Evolutionary conservation across 2,888 invertebrate genomes (phyloP).

Genomic region (Lissonota sp.): DNA sequence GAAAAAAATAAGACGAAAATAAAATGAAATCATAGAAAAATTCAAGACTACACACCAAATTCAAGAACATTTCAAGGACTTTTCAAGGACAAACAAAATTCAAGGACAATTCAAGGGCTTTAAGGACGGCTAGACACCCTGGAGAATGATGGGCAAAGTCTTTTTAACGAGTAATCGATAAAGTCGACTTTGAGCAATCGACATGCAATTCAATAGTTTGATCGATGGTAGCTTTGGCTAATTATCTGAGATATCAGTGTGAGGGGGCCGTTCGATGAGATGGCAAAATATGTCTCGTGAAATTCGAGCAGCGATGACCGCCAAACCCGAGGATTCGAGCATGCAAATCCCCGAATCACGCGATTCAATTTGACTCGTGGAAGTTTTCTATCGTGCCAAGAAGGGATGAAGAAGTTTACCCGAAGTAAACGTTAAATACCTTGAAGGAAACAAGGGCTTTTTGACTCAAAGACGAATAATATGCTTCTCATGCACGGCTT

Average conservation of each 20-base stretch:
- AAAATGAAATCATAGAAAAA: too few species aligned
- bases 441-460: background rate
- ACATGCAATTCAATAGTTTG: background rate
- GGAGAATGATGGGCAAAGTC: too few species aligned
- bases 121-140: too few species aligned
- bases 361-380: conserved; percentile 3
- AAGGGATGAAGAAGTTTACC: background rate
- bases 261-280: background rate
- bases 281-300: background rate
- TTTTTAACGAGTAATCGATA: too few species aligned
- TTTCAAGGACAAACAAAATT: too few species aligned
- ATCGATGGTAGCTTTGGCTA: background rate
- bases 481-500: background rate
- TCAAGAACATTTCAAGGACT: too few species aligned
- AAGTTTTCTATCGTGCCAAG: background rate
- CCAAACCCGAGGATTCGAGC: background rate
- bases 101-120: too few species aligned
- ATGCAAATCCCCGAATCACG: background rate
- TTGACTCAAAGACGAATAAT: background rate
- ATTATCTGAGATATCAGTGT: background rate
- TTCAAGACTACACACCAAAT: too few species aligned
- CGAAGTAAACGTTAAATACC: background rate
- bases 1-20: too few species aligned
- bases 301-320: background rate
- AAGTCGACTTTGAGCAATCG: too few species aligned